A percentile compares a stretch with the other conserved stretches of the same genome.
Conservation (phyloP, 2,113 vertebrate genomes). For the Gopherus flavomarginatus region DNA sequence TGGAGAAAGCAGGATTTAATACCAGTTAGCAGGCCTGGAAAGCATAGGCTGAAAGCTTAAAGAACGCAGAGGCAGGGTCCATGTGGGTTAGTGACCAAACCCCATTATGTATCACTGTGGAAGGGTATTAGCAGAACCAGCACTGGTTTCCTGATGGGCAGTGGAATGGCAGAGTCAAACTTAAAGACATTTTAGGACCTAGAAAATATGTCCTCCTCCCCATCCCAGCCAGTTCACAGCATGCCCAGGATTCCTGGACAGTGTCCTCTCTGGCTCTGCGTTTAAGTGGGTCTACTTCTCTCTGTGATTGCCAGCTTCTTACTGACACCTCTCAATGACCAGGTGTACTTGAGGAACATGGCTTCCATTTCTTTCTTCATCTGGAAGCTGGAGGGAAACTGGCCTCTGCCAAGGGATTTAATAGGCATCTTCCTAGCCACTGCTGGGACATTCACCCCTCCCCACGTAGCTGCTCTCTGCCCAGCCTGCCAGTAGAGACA, state of each 20-base stretch:
- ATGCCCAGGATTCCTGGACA: not conserved
- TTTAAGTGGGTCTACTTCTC: not conserved
- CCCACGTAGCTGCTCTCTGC: not conserved
- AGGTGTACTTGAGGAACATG: not conserved
- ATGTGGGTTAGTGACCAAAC: not conserved
- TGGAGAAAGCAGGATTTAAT: not conserved
- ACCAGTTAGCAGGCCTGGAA: fast-evolving
- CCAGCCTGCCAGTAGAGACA: not conserved
- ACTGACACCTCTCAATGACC: not conserved
- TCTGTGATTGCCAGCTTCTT: not conserved
- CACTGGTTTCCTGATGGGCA: fast-evolving
- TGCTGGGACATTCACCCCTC: not conserved
- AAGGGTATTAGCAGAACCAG: fast-evolving
- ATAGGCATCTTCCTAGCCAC: not conserved
- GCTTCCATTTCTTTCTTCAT: not conserved
- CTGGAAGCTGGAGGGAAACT: not conserved
- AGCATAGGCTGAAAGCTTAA: fast-evolving
- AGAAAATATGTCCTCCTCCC: not conserved
- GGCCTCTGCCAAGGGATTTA: not conserved
- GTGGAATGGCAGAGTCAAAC: not conserved
- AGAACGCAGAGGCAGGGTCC: not conserved
- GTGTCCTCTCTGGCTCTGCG: not conserved
- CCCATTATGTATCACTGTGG: not conserved
- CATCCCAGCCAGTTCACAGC: not conserved
- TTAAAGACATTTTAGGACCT: not conserved